Evolutionary conservation across 2,888 invertebrate genomes (phyloP).

Genomic region (Meiosimyza platycephala): DNA sequence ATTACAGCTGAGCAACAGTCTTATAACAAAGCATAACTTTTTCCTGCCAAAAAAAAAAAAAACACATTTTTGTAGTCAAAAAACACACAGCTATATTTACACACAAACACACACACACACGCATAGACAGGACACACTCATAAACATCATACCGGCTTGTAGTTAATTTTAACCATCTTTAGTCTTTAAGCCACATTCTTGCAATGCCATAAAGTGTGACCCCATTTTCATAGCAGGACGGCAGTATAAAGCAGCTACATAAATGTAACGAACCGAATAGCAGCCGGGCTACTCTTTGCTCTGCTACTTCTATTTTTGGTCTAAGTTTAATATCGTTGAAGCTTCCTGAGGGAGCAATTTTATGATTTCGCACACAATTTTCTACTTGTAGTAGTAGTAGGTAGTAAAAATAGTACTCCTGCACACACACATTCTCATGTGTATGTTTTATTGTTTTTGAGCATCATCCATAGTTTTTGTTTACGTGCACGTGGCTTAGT

Average conservation of each 20-base stretch:
- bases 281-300: background rate
- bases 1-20: conserved; percentile 3
- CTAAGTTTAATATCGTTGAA: conserved; percentile 48
- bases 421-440: too few species aligned
- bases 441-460: background rate
- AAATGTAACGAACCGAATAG: background rate
- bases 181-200: conserved; percentile 19
- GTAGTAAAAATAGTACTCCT: background rate
- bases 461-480: conserved; percentile 1
- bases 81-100: background rate
- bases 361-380: conserved; percentile 46
- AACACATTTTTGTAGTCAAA: background rate
- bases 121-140: background rate
- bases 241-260: background rate
- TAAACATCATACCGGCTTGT: background rate
- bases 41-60: conserved; percentile 16
- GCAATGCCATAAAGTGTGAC: conserved; percentile 16
- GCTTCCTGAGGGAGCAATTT: conserved; percentile 55
- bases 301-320: background rate
- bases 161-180: conserved; percentile 22
- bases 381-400: background rate
- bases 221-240: background rate
- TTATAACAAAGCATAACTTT: conserved; percentile 8
- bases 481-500: background rate
- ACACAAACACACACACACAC: too few species aligned